Base-by-base conservation (phyloP, 1,140 invertebrate genomes). In the Drosophila jambulina region DNA sequence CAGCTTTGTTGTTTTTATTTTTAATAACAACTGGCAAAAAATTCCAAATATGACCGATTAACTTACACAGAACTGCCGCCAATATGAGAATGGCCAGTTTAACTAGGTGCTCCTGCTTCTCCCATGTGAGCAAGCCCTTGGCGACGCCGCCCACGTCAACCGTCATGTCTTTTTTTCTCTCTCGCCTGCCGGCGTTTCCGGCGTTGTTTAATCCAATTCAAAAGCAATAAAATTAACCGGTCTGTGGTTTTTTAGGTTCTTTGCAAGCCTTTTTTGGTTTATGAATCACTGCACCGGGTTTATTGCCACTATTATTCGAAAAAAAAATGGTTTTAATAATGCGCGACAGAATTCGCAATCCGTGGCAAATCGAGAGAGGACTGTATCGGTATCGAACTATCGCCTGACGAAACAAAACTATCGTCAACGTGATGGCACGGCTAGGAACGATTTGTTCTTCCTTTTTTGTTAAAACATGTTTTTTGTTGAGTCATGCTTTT, bases 101-200 rank as follows among this genome's bases (percentile, higher is more conserved):
- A 67, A 99, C 94, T 78, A 99, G 95, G 42, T 98, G 99, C 93
- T 99, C 98, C 93, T 99, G 98, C 93, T 99, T 99, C 82, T 99
- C 97, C 87, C 90, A 91, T 15, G 86, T 80, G 53, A 90, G 56
- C 19, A 82, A 19, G 6, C 72, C 71, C 32, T 60, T 80, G 40
- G 78, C 53, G 49, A 53, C 54, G 40, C 42, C 45, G 51, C 74
- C 57, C 67, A 59, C 71, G 57, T 91, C 90, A 63, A 86, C 71
- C 69, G 79, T 79, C 82, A 91, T 91, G 53, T 38, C 53, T 46
- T 36, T 43, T 27, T 48, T 54, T 25, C 74, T 60, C 53, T 76
- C 42, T 43, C 36, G 63, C 43, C 61, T 51, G 48, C 61, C 75
- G 74, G 48, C 38, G 57, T 77, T 48, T 49, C 46, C 25, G 45